Conservation (phyloP, 1,140 invertebrate species). For the Ostrea edulis region DNA sequence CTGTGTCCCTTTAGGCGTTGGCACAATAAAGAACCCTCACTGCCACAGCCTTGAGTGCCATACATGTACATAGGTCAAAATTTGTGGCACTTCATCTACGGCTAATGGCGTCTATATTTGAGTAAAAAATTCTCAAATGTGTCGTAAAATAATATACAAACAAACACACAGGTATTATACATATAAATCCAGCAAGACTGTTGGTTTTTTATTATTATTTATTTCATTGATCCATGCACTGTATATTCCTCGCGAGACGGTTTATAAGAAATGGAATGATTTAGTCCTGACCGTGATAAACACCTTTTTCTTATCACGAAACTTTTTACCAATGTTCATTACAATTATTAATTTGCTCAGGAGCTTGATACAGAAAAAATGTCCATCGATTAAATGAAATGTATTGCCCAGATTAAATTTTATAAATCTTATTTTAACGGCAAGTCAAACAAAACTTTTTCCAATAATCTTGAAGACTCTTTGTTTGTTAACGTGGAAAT, state of each 20-base stretch:
- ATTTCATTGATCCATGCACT: neutral
- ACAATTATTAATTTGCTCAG: conserved; percentile 1
- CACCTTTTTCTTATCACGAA: conserved; percentile 8
- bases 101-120: no score
- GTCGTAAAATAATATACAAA: no score
- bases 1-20: no score
- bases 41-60: no score
- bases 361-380: conserved; percentile 24
- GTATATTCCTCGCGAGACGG: neutral
- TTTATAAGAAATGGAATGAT: neutral
- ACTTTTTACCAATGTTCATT: conserved; percentile 33
- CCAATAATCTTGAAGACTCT: conserved; percentile 5
- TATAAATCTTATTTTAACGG: conserved; percentile 44
- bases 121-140: no score
- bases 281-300: neutral
- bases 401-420: conserved; percentile 39
- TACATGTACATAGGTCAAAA: no score
- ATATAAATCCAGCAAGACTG: no score
- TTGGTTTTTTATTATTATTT: neutral
- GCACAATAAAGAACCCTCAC: no score
- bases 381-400: conserved; percentile 27
- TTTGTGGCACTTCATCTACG: no score
- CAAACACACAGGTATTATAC: no score
- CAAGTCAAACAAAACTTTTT: conserved; percentile 36
- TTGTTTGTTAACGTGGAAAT: conserved; percentile 41